phyloP scores from a whole-genome alignment of 2,888 invertebrate species.

The Augiades crinisus region DNA sequence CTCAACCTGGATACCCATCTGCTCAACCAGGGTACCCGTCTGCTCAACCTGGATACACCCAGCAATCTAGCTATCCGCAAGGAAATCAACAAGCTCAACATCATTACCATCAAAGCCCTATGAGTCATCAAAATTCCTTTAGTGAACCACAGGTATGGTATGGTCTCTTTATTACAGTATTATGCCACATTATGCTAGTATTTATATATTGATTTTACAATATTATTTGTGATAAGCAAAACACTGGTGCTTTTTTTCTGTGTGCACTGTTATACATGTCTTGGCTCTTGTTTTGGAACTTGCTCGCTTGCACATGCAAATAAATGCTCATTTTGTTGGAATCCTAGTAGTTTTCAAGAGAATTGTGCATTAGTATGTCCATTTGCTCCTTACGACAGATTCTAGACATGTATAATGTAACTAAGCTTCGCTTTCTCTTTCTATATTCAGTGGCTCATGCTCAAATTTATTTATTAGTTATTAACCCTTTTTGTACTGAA shows the following conservation, averaged over 20 bases:
- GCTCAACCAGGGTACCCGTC: slow-evolving; percentile 36
- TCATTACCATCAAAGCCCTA: slow-evolving; percentile 49
- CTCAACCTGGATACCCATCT: slow-evolving; percentile 43
- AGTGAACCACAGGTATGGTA: slow-evolving; percentile 58
- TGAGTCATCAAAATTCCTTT: slow-evolving; percentile 49
- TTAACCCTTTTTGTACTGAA: too few species aligned
- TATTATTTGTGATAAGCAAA: slow-evolving; percentile 64
- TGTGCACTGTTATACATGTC: background rate
- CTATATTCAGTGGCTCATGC: too few species aligned
- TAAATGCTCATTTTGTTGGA: too few species aligned
- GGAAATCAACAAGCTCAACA: slow-evolving; percentile 46
- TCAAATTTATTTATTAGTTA: too few species aligned
- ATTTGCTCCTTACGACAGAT: too few species aligned
- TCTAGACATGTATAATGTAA: too few species aligned
- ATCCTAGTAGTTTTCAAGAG: too few species aligned
- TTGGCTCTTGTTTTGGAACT: too few species aligned
- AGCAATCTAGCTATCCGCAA: background rate
- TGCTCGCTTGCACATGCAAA: too few species aligned
- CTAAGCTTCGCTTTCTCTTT: too few species aligned
- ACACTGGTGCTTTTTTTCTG: slow-evolving; percentile 38
- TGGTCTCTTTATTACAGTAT: slow-evolving; percentile 26
- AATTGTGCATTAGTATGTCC: too few species aligned
- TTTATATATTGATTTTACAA: too few species aligned
- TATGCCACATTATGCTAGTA: slow-evolving; percentile 1
- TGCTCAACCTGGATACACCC: slow-evolving; percentile 37